Base-by-base conservation (phyloP, 2,113 vertebrate genomes). In the Kryptolebias marmoratus region DNA sequence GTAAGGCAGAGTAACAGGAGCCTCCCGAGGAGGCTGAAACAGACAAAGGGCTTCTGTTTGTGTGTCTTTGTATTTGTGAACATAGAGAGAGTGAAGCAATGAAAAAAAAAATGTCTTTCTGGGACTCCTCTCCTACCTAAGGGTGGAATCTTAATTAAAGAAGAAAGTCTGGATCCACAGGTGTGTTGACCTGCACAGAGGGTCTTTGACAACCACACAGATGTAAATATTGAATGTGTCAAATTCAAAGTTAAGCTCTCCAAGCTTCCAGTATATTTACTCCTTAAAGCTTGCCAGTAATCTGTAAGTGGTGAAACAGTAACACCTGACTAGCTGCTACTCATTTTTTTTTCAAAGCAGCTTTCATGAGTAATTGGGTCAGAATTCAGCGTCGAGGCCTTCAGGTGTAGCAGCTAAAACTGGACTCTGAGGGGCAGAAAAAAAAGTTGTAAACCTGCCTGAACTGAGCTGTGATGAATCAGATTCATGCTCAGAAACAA, bases 1-100 rank as follows among this genome's bases (percentile, higher is more conserved):
- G 68, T 45, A 65, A 71, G 67, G 69, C 77, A 67, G 1, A 47
- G 90, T 87, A 92, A 92, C 79, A 82, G 61, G 89, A 91, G 76
- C 84, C 84, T 80, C 77, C 82, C 80, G 83, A 90, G 79, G 72
- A 83, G 68, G 79, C 75, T 63, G 80, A 81, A 81, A 74, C 79
- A 70, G 57, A 91, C 85, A 92, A 90, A 87, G 82, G 76, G 64
- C 73, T 71, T 77, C 69, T 89, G 73, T 90, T 64, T 75, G 69
- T 69, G 75, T 73, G 56, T 66, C 73, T 59, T 57, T 80, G 71
- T 67, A 59, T 75, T 16, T 80, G 71, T 79, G 69, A 66, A 58
- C 50, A 63, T 70, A 42, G 45, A 61, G 53, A 64, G 53, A 64
- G 69, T 64, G 55, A 66, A 53, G 6, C 55, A 73, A 11, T 58